Base-by-base conservation (phyloP, 2,797 vertebrate species). In the Erpetoichthys calabaricus region DNA sequence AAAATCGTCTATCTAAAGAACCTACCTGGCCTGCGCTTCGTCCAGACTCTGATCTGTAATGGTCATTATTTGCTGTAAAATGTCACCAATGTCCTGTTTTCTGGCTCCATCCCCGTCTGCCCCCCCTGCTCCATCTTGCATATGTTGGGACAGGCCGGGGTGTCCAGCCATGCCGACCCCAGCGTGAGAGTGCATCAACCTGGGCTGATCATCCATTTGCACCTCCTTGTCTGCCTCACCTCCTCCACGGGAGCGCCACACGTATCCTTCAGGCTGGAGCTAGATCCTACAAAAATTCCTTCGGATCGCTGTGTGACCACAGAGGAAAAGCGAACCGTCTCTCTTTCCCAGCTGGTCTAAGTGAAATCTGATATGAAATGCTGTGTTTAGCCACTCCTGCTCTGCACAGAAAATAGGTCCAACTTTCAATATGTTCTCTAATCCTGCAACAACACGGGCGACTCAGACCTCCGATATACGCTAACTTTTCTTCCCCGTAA, bases 21-120 rank as follows among this genome's bases (percentile, higher is more conserved):
- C 25, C 25, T 86, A 96, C 94, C 92, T 95, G 87, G 94, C 92
- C 82, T 97, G 94, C 62, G 92, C 92, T 75, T 97, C 94, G 64
- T 97, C 94, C 89, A 97, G 86, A 83, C 92, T 97, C 81, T 97
- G 94, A 70, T 97, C 94, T 57, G 94, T 97, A 84, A 96, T 97
- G 86, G 94, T 96, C 94, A 97, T 97, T 63, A 97, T 97, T 75
- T 96, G 92, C 84, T 96, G 94, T 79, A 96, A 86, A 82, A 96
- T 97, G 89, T 97, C 94, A 80, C 94, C 94, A 70, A 97, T 96
- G 89, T 97, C 93, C 84, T 95, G 92, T 68, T 97, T 97, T 47
- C 93, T 83, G 53, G 79, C 83, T 64, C 88, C 91, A 75, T 94
- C 92, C 63, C 86, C 89, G 82, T 97, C 92, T 61, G 80, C 67